Conservation (phyloP, 2,113 vertebrate genomes). For the Neodon shergylaensis region DNA sequence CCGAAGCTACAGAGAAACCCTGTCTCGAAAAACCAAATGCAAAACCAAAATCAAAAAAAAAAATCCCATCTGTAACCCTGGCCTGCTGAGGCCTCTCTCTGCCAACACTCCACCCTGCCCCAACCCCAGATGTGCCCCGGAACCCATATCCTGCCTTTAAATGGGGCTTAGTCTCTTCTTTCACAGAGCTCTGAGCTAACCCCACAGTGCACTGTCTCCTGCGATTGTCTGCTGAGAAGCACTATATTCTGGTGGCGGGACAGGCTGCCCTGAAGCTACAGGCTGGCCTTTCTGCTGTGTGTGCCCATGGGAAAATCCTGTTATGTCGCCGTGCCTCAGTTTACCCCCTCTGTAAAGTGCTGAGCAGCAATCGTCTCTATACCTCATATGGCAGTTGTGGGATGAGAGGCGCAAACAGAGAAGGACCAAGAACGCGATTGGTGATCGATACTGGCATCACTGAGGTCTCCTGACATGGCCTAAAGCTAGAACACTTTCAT, state of each 20-base stretch:
- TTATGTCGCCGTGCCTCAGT: constrained; percentile 7
- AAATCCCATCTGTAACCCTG: neutral
- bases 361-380: neutral
- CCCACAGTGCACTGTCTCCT: neutral
- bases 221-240: neutral
- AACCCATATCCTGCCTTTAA: neutral
- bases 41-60: no score
- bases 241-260: neutral
- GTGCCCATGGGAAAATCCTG: neutral
- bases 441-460: neutral
- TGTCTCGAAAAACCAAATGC: no score
- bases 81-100: neutral
- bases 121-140: neutral
- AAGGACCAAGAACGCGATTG: neutral
- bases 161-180: neutral
- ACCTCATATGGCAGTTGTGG: neutral
- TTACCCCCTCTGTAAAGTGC: neutral
- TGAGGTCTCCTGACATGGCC: neutral
- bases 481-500: neutral
- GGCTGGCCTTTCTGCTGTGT: neutral
- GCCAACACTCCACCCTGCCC: neutral
- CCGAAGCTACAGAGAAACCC: no score
- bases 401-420: neutral
- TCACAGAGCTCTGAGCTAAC: neutral
- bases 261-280: neutral